Base-by-base conservation (phyloP, 2,797 vertebrate genomes). In the Aotus griseimembra region DNA sequence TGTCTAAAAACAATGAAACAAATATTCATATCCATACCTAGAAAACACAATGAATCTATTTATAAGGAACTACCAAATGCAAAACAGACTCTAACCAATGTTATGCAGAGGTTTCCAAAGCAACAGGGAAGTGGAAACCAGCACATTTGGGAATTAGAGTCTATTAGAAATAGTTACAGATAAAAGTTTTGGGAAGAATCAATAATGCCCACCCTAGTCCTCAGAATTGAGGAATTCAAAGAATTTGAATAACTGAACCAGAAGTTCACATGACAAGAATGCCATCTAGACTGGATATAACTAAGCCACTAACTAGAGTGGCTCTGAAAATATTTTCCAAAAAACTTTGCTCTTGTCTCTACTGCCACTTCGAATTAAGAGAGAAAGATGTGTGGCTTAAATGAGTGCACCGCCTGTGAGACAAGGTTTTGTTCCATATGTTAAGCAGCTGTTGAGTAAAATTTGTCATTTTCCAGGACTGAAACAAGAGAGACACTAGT, bases 131-230 rank as follows among this genome's bases (percentile, higher is more conserved):
- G 75, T 84, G 83, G 70, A 96, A 76, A 50, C 26, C 83, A 96
- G 55, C 39, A 86, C 55, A 77, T 57, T 88, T 88, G 52, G n/a
- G 11, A 72, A 41, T 89, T 58, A 81, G 48, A 76, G 12, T 94
- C n/a, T 90, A 36, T 90, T 84, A 75, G 87, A 96, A 97, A 92
- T 75, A 81, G 75, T 75, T 96, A 91, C 81, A 58, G 41, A 52
- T 90, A 55, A 26, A 94, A 94, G 33, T 97, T 93, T 95, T 33
- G 87, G 88, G 80, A 79, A 91, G 57, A 89, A 90, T 90, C 52
- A 2, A 57, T 83, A 83, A 91, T 44, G 26, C 14, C 52, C 39
- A 89, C 48, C 4, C 79, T 5, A 82, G 22, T 83, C 30, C 41
- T 83, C 36, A 88, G 41, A 90, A 90, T 58, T 55, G 77, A 97